These are phyloP conservation scores for Archegozetes longisetosus DNA, from an alignment of 1,140 invertebrate genomes.

Conservation along the genomic window DNA sequence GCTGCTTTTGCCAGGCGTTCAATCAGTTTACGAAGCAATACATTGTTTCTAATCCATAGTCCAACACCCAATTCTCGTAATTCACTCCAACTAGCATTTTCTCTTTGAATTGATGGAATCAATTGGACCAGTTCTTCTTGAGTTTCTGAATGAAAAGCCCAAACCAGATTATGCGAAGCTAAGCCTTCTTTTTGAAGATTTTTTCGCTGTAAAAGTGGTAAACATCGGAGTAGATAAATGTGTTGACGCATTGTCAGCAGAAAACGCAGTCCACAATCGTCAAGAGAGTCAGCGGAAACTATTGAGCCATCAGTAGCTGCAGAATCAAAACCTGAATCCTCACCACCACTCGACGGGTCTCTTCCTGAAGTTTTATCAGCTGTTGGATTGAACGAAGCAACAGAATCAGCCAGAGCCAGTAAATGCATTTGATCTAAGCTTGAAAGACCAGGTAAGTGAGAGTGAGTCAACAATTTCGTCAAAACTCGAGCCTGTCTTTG, in stretches of 20 bases:
- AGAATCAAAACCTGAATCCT: slow-evolving; percentile 3
- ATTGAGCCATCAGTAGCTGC: not conserved
- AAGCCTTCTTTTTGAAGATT: slow-evolving; percentile 77
- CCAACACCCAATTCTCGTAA: slow-evolving; percentile 81
- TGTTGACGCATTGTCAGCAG: slow-evolving; percentile 94
- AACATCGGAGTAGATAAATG: slow-evolving; percentile 76
- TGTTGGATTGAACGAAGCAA: slow-evolving; percentile 48
- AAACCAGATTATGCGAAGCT: slow-evolving; percentile 80
- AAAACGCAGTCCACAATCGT: slow-evolving; percentile 93
- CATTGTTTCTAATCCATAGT: slow-evolving; percentile 88
- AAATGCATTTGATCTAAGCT: slow-evolving; percentile 99
- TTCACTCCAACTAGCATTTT: slow-evolving; percentile 65
- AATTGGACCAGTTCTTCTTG: slow-evolving; percentile 84
- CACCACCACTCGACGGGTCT: not conserved
- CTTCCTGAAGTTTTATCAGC: not conserved
- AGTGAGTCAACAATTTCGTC: slow-evolving; percentile 68
- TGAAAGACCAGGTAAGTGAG: slow-evolving; percentile 86
- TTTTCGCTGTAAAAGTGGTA: slow-evolving; percentile 70
- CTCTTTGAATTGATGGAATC: slow-evolving; percentile 57
- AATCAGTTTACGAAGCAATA: slow-evolving; percentile 62
- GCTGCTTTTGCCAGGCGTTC: slow-evolving; percentile 77
- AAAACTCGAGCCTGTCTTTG: slow-evolving; percentile 54
- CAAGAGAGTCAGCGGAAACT: slow-evolving; percentile 54
- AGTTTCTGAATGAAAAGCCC: slow-evolving; percentile 98
- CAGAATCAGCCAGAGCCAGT: slow-evolving; percentile 88